Percentiles rank a stretch among this genome's conserved stretches.
phyloP scores from a whole-genome alignment of 2,797 vertebrate genomes.

The Myotis planiceps region DNA sequence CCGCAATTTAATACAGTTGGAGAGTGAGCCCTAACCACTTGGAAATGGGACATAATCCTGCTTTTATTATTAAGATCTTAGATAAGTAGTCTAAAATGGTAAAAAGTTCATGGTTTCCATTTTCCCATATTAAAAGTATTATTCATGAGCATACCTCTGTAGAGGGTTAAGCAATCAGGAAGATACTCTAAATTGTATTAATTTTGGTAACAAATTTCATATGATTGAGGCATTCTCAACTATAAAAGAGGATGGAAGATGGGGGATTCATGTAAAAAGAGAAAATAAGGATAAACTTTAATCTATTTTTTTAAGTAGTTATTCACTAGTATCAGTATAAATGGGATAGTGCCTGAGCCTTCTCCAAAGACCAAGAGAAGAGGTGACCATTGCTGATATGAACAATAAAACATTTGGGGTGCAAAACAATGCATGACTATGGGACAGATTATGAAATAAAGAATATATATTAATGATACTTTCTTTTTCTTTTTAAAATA shows the following conservation, averaged over 20 bases:
- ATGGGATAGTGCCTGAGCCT: conserved; percentile 76
- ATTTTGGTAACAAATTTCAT: conserved; percentile 76
- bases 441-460: conserved; percentile 90
- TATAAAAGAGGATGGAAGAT: conserved; percentile 68
- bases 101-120: conserved; percentile 63
- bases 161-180: conserved; percentile 76
- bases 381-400: conserved; percentile 80
- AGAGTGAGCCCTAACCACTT: conserved; percentile 70
- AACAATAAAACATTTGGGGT: conserved; percentile 85
- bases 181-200: conserved; percentile 71
- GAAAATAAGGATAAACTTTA: conserved; percentile 66
- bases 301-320: conserved; percentile 68
- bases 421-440: conserved; percentile 88
- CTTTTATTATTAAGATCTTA: conserved; percentile 72
- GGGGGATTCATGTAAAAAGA: conserved; percentile 36
- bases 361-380: conserved; percentile 77
- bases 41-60: conserved; percentile 80
- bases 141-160: conserved; percentile 82
- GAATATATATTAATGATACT: conserved; percentile 89
- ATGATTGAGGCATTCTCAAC: conserved; percentile 77
- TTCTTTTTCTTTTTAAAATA: too few species aligned
- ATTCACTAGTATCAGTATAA: conserved; percentile 66
- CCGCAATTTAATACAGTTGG: conserved; percentile 78
- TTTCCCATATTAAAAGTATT: conserved; percentile 75
- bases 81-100: conserved; percentile 50